These are phyloP conservation scores for Gymnodraco acuticeps DNA, from an alignment of 2,797 vertebrate species.

Conservation along the genomic window DNA sequence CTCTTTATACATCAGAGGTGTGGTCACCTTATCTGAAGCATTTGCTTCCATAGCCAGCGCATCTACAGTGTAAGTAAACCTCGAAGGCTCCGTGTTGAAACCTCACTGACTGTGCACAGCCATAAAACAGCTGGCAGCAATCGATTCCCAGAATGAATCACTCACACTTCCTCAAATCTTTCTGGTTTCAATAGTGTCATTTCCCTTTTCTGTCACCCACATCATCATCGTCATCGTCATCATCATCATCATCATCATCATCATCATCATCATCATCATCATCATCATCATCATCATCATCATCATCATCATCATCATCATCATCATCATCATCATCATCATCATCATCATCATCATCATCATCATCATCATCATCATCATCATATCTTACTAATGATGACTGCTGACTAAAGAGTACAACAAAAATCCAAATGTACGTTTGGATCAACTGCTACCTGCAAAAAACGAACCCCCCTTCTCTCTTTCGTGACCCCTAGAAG, in stretches of 20 bases:
- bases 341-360: conserved; percentile 13
- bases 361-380: conserved; percentile 13
- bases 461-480: neutral
- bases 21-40: no score
- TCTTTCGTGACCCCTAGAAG: neutral
- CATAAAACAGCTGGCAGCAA: conserved; percentile 46
- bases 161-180: conserved; percentile 61
- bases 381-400: conserved; percentile 20
- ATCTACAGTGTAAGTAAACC: neutral
- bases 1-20: no score
- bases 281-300: conserved; percentile 18
- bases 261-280: conserved; percentile 19
- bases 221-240: conserved; percentile 12
- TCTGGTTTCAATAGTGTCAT: conserved; percentile 35
- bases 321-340: conserved; percentile 6
- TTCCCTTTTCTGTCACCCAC: conserved; percentile 54
- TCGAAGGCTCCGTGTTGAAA: conserved; percentile 18
- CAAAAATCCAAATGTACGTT: neutral
- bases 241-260: conserved; percentile 13
- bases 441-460: neutral
- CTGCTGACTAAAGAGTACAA: conserved; percentile 26
- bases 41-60: no score
- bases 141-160: conserved; percentile 48
- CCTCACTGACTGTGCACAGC: neutral
- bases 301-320: conserved; percentile 7